A percentile compares a stretch with the other conserved stretches of the same genome.
Evolutionary conservation across 2,888 invertebrate genomes (phyloP).

Genomic region (Agrotis exclamationis): DNA sequence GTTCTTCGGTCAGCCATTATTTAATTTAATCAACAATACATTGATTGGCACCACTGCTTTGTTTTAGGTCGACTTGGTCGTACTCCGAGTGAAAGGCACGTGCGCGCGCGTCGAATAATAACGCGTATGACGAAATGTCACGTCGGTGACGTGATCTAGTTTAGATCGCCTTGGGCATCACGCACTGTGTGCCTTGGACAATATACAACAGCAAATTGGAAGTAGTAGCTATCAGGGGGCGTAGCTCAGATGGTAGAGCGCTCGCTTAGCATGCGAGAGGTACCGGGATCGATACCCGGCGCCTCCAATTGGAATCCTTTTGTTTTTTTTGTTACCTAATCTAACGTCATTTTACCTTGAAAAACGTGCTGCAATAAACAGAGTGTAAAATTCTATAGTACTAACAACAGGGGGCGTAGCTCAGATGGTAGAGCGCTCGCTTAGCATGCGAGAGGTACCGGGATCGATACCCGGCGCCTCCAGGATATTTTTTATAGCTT

Average conservation of each 20-base stretch:
- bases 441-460: slow-evolving; percentile 90
- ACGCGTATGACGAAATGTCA: slow-evolving; percentile 50
- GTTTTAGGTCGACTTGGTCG: neutral
- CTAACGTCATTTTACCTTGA: neutral
- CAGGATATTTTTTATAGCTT: too few relatives aligned
- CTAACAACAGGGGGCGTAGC: slow-evolving; percentile 79
- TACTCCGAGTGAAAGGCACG: slow-evolving; percentile 48
- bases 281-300: slow-evolving; percentile 91
- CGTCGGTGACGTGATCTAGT: slow-evolving; percentile 26
- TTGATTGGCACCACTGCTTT: neutral
- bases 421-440: slow-evolving; percentile 88
- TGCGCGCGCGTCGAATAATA: slow-evolving; percentile 27
- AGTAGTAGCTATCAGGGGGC: slow-evolving; percentile 32
- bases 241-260: slow-evolving; percentile 84
- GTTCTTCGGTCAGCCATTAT: neutral
- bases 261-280: slow-evolving; percentile 90
- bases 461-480: slow-evolving; percentile 90
- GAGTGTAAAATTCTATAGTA: slow-evolving; percentile 70
- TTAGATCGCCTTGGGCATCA: slow-evolving; percentile 34
- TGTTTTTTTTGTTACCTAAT: neutral
- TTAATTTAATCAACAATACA: neutral
- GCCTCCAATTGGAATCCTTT: slow-evolving; percentile 77
- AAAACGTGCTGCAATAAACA: neutral
- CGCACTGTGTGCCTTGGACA: slow-evolving; percentile 1
- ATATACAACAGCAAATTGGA: slow-evolving; percentile 25